Evolutionary conservation across 1,140 invertebrate genomes (phyloP).

Genomic region (Phthorimaea operculella): DNA sequence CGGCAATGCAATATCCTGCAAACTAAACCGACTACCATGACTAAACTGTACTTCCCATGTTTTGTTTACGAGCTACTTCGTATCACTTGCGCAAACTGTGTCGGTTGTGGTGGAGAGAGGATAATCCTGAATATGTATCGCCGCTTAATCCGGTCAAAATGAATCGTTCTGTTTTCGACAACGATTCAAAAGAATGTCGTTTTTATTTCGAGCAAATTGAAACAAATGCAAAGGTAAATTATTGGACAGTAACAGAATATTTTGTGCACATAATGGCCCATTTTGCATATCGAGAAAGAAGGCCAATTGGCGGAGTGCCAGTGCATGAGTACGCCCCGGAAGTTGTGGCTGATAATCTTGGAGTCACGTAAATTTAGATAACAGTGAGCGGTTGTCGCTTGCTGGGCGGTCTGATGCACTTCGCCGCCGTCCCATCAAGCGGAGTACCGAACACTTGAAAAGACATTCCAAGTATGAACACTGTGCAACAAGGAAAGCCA

Average conservation of each 20-base stretch:
- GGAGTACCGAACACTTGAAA: not conserved
- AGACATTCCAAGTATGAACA: no score
- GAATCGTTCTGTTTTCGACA: constrained; percentile 39
- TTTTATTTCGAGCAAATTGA: constrained; percentile 29
- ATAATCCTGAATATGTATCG: not conserved
- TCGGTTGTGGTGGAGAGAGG: not conserved
- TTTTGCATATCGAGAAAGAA: constrained; percentile 27
- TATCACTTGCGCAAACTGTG: not conserved
- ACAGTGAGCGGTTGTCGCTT: constrained; percentile 9
- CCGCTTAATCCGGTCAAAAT: constrained; percentile 26
- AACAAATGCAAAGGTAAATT: constrained; percentile 34
- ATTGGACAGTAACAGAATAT: constrained; percentile 30
- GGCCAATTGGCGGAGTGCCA: constrained; percentile 50
- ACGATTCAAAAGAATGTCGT: constrained; percentile 8
- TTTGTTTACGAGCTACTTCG: constrained; percentile 11
- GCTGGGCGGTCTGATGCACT: not conserved
- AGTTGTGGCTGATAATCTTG: constrained; percentile 20
- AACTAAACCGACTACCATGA: constrained; percentile 7
- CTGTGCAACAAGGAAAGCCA: no score
- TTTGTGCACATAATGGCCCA: constrained; percentile 40
- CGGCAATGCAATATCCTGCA: constrained; percentile 1
- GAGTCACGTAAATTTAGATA: constrained; percentile 22
- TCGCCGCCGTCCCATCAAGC: not conserved
- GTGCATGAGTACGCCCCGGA: constrained; percentile 35
- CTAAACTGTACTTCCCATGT: constrained; percentile 19